A percentile compares a stretch with the other conserved stretches of the same genome.
These are phyloP conservation scores for Microcaecilia unicolor DNA, from an alignment of 2,797 vertebrate species.

Conservation along the genomic window DNA sequence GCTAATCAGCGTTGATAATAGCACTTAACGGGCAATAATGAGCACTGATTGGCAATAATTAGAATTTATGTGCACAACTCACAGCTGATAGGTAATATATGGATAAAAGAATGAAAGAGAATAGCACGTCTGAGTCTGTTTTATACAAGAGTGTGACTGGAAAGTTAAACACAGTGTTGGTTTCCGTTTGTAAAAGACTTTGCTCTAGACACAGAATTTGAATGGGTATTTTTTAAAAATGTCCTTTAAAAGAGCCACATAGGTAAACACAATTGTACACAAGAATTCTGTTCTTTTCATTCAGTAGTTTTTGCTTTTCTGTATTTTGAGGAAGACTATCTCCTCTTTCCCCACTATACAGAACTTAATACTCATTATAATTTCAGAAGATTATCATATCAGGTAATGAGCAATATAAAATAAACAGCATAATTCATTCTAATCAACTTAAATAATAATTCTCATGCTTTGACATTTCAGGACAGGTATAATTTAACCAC, in stretches of 20 bases:
- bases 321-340: conserved; percentile 14
- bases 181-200: too few species aligned
- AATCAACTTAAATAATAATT: conserved; percentile 51
- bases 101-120: too few species aligned
- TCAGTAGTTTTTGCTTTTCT: conserved; percentile 5
- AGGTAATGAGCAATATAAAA: conserved; percentile 45
- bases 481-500: conserved; percentile 58
- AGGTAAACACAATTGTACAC: conserved; percentile 6
- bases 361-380: conserved; percentile 31
- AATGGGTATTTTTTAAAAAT: conserved; percentile 4
- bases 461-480: conserved; percentile 46
- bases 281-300: too few species aligned
- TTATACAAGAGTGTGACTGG: too few species aligned
- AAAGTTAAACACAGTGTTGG: too few species aligned
- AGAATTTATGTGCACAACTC: too few species aligned
- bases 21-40: too few species aligned
- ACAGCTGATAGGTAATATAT: too few species aligned
- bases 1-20: too few species aligned
- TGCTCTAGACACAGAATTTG: too few species aligned
- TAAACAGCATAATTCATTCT: conserved; percentile 43
- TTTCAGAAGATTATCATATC: conserved; percentile 41
- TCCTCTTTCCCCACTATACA: conserved; percentile 13
- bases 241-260: conserved; percentile 16
- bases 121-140: too few species aligned
- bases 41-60: too few species aligned